These are phyloP conservation scores for Globia sparganii DNA, from an alignment of 2,888 invertebrate species.

Conservation along the genomic window DNA sequence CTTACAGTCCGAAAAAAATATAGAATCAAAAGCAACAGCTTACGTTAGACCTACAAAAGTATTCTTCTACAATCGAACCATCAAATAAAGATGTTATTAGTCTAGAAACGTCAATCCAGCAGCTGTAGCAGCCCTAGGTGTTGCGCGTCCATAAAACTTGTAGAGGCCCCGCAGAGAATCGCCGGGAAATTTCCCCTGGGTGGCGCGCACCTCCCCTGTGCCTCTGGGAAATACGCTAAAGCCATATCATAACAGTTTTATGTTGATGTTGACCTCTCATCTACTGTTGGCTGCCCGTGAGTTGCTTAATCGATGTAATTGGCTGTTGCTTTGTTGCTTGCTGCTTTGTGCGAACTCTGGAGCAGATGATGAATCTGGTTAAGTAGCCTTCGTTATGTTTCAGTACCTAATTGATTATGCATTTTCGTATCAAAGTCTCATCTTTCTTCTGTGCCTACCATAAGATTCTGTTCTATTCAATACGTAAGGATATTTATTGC, in stretches of 20 bases:
- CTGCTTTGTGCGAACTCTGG: neutral
- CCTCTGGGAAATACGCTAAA: constrained; percentile 89
- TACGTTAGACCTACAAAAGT: neutral
- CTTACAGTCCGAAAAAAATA: neutral
- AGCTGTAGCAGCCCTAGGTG: constrained; percentile 76
- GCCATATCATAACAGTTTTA: constrained; percentile 91
- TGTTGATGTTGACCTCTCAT: constrained; percentile 89
- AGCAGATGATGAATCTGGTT: constrained; percentile 4
- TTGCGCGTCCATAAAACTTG: constrained; percentile 90
- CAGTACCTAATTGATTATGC: constrained; percentile 4
- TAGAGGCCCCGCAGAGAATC: constrained; percentile 88
- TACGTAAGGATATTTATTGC: neutral
- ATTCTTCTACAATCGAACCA: neutral
- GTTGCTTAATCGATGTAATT: constrained; percentile 78
- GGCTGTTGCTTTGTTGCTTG: constrained; percentile 47
- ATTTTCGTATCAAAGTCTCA: neutral
- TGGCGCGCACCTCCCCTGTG: constrained; percentile 82
- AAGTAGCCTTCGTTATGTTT: neutral
- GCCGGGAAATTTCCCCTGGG: constrained; percentile 90
- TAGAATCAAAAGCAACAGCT: neutral
- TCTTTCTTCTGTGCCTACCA: neutral
- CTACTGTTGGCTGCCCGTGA: constrained; percentile 70
- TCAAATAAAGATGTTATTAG: neutral
- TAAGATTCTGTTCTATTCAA: neutral
- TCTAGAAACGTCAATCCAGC: constrained; percentile 23